These are phyloP conservation scores for Drosophila orosa DNA, from an alignment of 1,140 invertebrate species.

Conservation along the genomic window DNA sequence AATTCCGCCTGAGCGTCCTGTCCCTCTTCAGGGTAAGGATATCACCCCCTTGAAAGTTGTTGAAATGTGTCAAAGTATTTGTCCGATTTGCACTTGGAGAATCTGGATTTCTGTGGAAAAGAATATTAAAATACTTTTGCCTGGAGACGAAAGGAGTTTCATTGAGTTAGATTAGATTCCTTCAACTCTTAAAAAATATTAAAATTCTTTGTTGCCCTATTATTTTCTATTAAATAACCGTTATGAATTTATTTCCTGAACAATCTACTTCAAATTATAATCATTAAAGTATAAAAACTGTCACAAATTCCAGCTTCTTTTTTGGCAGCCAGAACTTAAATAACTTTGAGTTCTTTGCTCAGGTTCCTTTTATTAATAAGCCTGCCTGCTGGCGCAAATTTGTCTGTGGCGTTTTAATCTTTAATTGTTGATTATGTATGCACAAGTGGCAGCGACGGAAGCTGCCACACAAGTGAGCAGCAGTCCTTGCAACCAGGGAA, in stretches of 20 bases:
- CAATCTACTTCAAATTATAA: not conserved
- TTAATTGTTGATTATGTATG: conserved; percentile 75
- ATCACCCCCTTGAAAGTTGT: not conserved
- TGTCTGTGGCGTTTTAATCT: conserved; percentile 62
- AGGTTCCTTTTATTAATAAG: conserved; percentile 57
- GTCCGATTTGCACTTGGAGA: conserved; percentile 16
- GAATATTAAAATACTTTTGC: not conserved
- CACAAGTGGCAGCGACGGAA: conserved; percentile 52
- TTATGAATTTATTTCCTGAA: not conserved
- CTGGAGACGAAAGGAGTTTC: not conserved
- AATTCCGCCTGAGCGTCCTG: conserved; percentile 21
- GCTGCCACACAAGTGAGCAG: conserved; percentile 42
- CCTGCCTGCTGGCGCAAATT: conserved; percentile 39
- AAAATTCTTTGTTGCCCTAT: no score
- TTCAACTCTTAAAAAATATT: no score
- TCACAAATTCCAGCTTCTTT: not conserved
- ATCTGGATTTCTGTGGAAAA: not conserved
- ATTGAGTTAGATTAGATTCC: not conserved
- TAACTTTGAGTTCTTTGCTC: not conserved
- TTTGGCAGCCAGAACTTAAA: not conserved
- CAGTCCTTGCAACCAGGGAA: conserved; percentile 29
- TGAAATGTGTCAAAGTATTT: conserved; percentile 21
- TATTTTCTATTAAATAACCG: not conserved
- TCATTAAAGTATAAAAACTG: not conserved
- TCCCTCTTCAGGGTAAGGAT: not conserved